These are phyloP conservation scores for Elysia crispata DNA, from an alignment of 2,888 invertebrate species.

Conservation along the genomic window DNA sequence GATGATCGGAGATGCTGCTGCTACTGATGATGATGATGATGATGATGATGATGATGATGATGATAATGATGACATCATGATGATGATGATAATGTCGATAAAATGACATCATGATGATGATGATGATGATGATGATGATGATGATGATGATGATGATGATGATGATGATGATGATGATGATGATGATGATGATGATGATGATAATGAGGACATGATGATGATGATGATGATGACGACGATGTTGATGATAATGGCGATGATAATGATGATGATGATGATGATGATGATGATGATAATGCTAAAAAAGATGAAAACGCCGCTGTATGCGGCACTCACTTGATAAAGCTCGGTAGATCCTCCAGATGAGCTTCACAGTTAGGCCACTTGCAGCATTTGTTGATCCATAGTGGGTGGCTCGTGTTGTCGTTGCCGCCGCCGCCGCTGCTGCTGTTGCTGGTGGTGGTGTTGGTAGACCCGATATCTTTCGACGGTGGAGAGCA, in stretches of 20 bases:
- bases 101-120: not conserved
- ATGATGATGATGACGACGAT: conserved; percentile 26
- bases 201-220: conserved; percentile 15
- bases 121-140: conserved; percentile 27
- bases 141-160: not conserved
- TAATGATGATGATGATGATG: conserved; percentile 28
- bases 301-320: not conserved
- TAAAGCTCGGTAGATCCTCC: conserved; percentile 33
- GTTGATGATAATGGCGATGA: conserved; percentile 23
- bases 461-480: not conserved
- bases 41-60: conserved; percentile 28
- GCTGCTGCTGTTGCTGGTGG: conserved; percentile 38
- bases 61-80: too few relatives aligned
- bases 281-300: conserved; percentile 7
- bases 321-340: conserved; percentile 34
- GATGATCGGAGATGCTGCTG: not conserved
- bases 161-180: not conserved
- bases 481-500: conserved; percentile 37
- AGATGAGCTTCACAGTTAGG: conserved; percentile 46
- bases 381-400: conserved; percentile 48
- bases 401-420: conserved; percentile 39
- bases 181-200: too few relatives aligned
- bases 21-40: not conserved
- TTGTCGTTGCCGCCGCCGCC: not conserved
- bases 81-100: conserved; percentile 22